These are phyloP conservation scores for Metalampra italica DNA, from an alignment of 2,888 invertebrate genomes.

Conservation along the genomic window DNA sequence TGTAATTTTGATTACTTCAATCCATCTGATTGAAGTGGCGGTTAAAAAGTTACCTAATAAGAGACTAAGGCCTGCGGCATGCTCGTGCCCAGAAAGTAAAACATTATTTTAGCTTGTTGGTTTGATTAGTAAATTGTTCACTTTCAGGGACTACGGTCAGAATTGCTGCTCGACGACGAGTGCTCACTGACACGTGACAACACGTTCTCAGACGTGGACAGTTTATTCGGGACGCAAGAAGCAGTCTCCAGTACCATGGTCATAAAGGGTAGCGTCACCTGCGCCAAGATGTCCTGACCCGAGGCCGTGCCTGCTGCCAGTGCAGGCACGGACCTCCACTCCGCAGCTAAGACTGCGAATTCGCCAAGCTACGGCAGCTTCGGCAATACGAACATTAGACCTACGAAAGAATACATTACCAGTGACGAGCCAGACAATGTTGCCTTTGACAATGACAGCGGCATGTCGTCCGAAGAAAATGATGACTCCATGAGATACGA, in stretches of 20 bases:
- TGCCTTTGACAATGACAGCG: conserved; percentile 47
- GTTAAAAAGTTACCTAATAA: no score
- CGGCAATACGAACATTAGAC: conserved; percentile 47
- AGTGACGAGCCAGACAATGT: conserved; percentile 21
- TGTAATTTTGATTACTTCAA: no score
- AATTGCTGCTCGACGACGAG: conserved; percentile 55
- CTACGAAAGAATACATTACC: conserved; percentile 26
- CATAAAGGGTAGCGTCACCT: conserved; percentile 55
- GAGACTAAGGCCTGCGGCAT: no score
- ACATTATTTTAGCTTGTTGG: no score
- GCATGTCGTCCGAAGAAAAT: conserved; percentile 71
- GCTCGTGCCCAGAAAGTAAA: no score
- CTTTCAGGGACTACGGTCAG: conserved; percentile 63
- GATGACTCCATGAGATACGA: conserved; percentile 58
- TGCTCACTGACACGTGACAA: conserved; percentile 57
- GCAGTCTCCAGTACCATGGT: conserved; percentile 49
- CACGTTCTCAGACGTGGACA: conserved; percentile 53
- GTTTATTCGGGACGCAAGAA: conserved; percentile 54
- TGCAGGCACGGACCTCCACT: conserved; percentile 47
- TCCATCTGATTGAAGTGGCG: no score
- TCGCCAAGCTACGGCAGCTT: conserved; percentile 60
- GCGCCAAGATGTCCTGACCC: conserved; percentile 63
- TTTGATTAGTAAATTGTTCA: not conserved
- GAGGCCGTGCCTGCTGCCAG: conserved; percentile 62
- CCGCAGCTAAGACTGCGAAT: conserved; percentile 31